Conservation (phyloP, 1,140 invertebrate species). For the Epicauta chinensis region DNA sequence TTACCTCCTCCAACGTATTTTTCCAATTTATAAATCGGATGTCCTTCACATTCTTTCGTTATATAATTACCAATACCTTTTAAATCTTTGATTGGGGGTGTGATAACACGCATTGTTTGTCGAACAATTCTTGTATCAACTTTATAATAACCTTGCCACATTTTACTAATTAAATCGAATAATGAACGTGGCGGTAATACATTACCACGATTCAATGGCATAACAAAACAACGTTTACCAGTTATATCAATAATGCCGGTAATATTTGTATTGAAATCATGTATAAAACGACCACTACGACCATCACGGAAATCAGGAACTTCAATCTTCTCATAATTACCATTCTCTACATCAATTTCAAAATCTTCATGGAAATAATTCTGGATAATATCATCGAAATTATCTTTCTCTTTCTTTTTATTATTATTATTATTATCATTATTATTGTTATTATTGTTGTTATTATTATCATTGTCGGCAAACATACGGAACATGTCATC, state of each 20-base stretch:
- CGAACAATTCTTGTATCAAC: conserved; percentile 71
- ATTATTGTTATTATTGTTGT: conserved; percentile 32
- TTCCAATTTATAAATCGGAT: conserved; percentile 68
- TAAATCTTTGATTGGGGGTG: conserved; percentile 63
- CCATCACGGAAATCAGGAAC: conserved; percentile 75
- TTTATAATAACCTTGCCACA: conserved; percentile 76
- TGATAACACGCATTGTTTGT: conserved; percentile 69
- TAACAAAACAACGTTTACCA: conserved; percentile 74
- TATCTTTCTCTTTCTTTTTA: conserved; percentile 23
- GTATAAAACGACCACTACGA: conserved; percentile 72
- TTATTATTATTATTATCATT: conserved; percentile 4
- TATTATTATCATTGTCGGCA: conserved; percentile 2
- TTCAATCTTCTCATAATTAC: conserved; percentile 68
- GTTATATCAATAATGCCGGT: conserved; percentile 82
- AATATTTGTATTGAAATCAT: conserved; percentile 80
- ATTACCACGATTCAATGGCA: conserved; percentile 72
- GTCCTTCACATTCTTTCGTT: conserved; percentile 59
- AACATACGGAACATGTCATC: background rate
- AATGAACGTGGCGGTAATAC: conserved; percentile 73
- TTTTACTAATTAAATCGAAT: conserved; percentile 72
- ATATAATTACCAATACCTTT: conserved; percentile 62
- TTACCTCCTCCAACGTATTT: conserved; percentile 52
- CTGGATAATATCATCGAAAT: conserved; percentile 33
- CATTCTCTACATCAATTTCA: conserved; percentile 61
- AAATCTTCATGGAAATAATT: conserved; percentile 69